Evolutionary conservation across 2,888 invertebrate species (phyloP), one percentile per base, ranked within the genome.

Genomic region (Cantharis lateralis): DNA sequence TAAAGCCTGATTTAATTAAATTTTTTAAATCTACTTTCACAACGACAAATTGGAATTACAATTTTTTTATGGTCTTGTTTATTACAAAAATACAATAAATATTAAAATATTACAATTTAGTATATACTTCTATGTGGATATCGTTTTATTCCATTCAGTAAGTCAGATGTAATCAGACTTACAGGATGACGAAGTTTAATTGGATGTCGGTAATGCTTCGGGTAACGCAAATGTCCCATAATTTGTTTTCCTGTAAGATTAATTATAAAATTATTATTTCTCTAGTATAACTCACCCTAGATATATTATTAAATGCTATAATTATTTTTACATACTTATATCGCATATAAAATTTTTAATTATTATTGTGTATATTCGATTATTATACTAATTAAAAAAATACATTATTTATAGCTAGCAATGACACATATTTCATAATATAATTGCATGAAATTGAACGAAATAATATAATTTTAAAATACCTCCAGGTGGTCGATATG

Each of bases 401-500:
- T 5, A 13, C n/a, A 32, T 13, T 13, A 32, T 32, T 32, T 13
- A 32, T 32, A 32, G 32, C 32, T 32, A 13, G 3, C 32, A 32
- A 32, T 32, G 32, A 32, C 32, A 32, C 5, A 24, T 13, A 32
- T 32, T 28, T 13, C 5, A 32, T 32, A 13, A 13, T 13, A 32
- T 13, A 32, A 32, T 32, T 32, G 13, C 28, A 28, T 32, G 5
- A 13, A 32, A 32, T 13, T 32, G 32, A 32, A 32, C 4, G 32
- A 32, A 32, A 32, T 32, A 32, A 32, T 13, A 15, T 16, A 63
- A 16, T 64, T n/a, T 20, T 11, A 66, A n/a, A 77, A 79, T 81
- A 87, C 87, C 84, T 75, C 90, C 85, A 62, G 88, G 88, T 81
- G 89, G 89, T 80, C 89, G 89, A 70, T 83, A 85, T 77, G 89